Conservation (phyloP, 1,140 invertebrate species). For the Drosophila serrata region DNA sequence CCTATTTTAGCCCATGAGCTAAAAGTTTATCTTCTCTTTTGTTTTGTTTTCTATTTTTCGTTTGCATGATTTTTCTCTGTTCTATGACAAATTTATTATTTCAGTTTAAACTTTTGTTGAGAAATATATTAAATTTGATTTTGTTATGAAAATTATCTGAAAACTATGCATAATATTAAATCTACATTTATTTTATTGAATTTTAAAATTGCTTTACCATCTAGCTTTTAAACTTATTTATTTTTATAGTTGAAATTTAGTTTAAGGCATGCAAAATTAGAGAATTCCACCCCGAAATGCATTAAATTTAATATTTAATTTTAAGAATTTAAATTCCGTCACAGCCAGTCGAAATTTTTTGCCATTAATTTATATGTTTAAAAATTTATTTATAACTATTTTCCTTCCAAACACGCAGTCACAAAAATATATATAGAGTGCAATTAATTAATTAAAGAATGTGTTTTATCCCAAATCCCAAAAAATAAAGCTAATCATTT, state of each 20-base stretch:
- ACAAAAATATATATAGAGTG: conserved; percentile 23
- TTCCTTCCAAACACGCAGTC: conserved; percentile 7
- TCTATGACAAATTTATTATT: conserved; percentile 43
- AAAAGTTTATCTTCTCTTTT: conserved; percentile 22
- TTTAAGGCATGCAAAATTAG: conserved; percentile 54
- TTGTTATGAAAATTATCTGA: conserved; percentile 6
- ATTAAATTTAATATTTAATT: conserved; percentile 22
- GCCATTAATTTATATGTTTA: conserved; percentile 23
- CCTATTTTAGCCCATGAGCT: conserved; percentile 64
- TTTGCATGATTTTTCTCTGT: conserved; percentile 58
- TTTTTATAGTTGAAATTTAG: conserved; percentile 35
- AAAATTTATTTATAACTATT: conserved; percentile 43
- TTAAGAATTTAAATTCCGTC: not conserved
- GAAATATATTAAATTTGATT: conserved; percentile 3
- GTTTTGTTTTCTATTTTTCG: conserved; percentile 34
- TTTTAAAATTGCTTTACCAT: conserved; percentile 17
- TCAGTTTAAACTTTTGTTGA: conserved; percentile 29
- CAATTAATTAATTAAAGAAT: conserved; percentile 21
- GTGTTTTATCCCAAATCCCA: conserved; percentile 10
- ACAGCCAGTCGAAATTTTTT: conserved; percentile 33
- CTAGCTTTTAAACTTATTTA: conserved; percentile 27
- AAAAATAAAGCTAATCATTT: conserved; percentile 42
- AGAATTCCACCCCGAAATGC: conserved; percentile 68
- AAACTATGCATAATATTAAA: conserved; percentile 4
- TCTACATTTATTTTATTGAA: conserved; percentile 34